phyloP scores from a whole-genome alignment of 2,797 vertebrate genomes.

The Spondyliosoma cantharus region DNA sequence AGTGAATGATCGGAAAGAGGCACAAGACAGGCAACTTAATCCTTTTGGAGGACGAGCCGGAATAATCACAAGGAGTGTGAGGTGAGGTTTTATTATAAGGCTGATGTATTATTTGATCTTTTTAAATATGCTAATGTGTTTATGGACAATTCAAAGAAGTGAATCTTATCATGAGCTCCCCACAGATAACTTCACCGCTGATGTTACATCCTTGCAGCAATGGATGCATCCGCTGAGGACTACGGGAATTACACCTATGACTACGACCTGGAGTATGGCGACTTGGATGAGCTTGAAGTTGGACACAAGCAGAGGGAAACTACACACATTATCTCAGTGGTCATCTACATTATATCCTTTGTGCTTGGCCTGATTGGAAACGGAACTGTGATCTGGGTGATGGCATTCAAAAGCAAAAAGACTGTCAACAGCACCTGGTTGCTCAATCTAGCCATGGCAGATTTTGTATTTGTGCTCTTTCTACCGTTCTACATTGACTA shows the following conservation, averaged over 20 bases:
- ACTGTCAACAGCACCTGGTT: conserved; percentile 93
- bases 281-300: conserved; percentile 80
- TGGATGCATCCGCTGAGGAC: conserved; percentile 65
- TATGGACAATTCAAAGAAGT: conserved; percentile 4
- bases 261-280: conserved; percentile 86
- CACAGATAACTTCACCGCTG: conserved; percentile 39
- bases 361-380: conserved; percentile 93
- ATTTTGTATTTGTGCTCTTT: conserved; percentile 95
- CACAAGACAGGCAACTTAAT: conserved; percentile 10
- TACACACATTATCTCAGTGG: conserved; percentile 89
- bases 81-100: conserved; percentile 39
- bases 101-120: background rate
- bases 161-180: conserved; percentile 5
- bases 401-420: conserved; percentile 91
- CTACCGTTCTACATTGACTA: conserved; percentile 94
- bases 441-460: conserved; percentile 93
- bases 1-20: conserved; percentile 37
- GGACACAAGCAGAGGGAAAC: conserved; percentile 78
- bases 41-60: conserved; percentile 22
- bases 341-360: conserved; percentile 89
- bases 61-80: conserved; percentile 24
- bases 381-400: conserved; percentile 94
- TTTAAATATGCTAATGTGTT: background rate
- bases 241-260: conserved; percentile 83
- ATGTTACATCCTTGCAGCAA: conserved; percentile 49